Percentiles rank a stretch among this genome's conserved stretches.
Evolutionary conservation across 2,113 vertebrate genomes (phyloP).

Genomic region (Plotosus lineatus): DNA sequence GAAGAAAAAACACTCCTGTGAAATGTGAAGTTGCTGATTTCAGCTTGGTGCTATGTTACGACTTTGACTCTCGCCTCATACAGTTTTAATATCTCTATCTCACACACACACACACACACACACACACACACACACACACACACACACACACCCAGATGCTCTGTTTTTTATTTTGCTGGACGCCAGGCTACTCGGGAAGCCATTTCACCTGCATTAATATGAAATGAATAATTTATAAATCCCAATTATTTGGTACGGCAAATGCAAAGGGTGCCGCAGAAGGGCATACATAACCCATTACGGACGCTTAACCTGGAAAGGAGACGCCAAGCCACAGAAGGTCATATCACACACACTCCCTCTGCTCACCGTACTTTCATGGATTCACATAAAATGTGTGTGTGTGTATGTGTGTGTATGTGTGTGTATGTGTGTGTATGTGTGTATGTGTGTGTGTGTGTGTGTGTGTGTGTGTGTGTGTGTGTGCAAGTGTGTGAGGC

Average conservation of each 20-base stretch:
- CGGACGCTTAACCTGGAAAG: conserved; percentile 87
- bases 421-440: background rate
- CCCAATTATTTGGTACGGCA: conserved; percentile 99
- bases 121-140: conserved; percentile 6
- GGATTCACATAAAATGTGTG: conserved; percentile 19
- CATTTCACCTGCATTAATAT: conserved; percentile 95
- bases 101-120: background rate
- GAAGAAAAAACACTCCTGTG: background rate
- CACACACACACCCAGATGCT: conserved; percentile 7
- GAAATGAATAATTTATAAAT: conserved; percentile 97
- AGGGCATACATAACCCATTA: conserved; percentile 97
- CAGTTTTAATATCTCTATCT: conserved; percentile 72
- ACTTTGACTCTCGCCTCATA: conserved; percentile 56
- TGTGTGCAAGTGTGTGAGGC: background rate
- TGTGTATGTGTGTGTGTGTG: background rate
- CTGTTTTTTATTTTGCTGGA: conserved; percentile 74
- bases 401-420: background rate
- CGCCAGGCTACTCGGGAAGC: conserved; percentile 82
- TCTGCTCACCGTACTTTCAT: conserved; percentile 25
- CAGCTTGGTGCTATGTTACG: conserved; percentile 22
- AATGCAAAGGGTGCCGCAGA: conserved; percentile 98
- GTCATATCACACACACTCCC: conserved; percentile 71
- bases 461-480: background rate
- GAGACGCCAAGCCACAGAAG: conserved; percentile 74
- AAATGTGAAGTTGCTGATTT: conserved; percentile 6